Conservation (phyloP, 2,113 vertebrate genomes). For the Otus sunia region DNA sequence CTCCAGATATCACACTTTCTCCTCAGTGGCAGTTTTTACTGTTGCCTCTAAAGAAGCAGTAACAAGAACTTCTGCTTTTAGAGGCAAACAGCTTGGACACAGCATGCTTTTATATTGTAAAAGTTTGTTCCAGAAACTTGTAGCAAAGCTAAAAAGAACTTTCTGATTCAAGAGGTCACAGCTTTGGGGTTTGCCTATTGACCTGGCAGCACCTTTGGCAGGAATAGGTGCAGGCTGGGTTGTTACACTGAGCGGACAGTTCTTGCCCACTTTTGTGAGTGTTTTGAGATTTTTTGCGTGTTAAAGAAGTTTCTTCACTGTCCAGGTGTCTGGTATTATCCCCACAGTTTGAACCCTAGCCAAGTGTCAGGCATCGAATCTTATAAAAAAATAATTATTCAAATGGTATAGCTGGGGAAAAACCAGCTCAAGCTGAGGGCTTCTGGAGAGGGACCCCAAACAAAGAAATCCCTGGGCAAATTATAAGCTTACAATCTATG, state of each 20-base stretch:
- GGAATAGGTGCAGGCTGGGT: not conserved
- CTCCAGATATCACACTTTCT: not conserved
- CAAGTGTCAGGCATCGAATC: no score
- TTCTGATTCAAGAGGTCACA: not conserved
- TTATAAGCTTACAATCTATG: no score
- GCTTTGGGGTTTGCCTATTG: rapidly evolving
- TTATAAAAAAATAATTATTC: no score
- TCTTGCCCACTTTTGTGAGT: not conserved
- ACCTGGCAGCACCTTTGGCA: not conserved
- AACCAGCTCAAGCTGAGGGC: no score
- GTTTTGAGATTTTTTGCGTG: not conserved
- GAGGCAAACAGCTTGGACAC: not conserved
- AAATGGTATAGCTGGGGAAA: no score
- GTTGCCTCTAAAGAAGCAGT: not conserved
- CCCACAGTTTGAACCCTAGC: no score
- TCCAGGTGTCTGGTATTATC: no score
- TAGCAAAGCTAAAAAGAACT: not conserved
- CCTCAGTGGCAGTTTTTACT: not conserved
- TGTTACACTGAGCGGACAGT: not conserved
- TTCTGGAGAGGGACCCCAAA: no score
- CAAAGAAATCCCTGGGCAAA: no score
- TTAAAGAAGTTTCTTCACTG: no score
- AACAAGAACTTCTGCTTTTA: not conserved
- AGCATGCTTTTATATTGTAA: not conserved
- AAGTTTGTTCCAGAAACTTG: not conserved